A percentile compares a stretch with the other conserved stretches of the same genome.
Evolutionary conservation across 2,888 invertebrate species (phyloP).

Genomic region (Protophormia terraenovae): DNA sequence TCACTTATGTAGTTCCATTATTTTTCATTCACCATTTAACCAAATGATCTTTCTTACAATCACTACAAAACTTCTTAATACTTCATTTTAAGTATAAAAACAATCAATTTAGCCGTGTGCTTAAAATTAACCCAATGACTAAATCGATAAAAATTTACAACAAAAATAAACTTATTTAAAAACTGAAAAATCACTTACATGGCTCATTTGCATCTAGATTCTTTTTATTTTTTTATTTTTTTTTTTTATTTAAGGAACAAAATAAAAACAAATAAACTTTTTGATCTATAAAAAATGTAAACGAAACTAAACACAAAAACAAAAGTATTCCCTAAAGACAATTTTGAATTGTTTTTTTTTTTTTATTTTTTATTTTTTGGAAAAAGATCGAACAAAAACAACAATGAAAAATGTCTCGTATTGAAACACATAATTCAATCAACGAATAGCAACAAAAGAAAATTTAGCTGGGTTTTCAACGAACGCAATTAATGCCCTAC

Average conservation of each 20-base stretch:
- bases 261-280: slow-evolving; percentile 6
- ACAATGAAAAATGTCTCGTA: slow-evolving; percentile 7
- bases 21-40: too few relatives aligned
- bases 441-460: background rate
- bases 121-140: slow-evolving; percentile 43
- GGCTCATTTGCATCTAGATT: slow-evolving; percentile 14
- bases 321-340: slow-evolving; percentile 17
- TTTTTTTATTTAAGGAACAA: background rate
- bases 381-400: background rate
- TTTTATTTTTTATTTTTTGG: background rate
- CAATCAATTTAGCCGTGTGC: background rate
- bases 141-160: slow-evolving; percentile 40
- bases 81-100: background rate
- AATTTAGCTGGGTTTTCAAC: background rate
- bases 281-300: background rate
- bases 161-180: slow-evolving; percentile 12
- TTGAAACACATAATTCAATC: slow-evolving; percentile 36
- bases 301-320: background rate
- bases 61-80: background rate
- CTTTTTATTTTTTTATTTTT: background rate
- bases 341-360: background rate
- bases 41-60: too few relatives aligned
- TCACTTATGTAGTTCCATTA: too few relatives aligned
- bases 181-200: background rate
- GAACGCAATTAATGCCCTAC: background rate